Evolutionary conservation across 1,140 invertebrate species (phyloP).

Genomic region (Magallana gigas): DNA sequence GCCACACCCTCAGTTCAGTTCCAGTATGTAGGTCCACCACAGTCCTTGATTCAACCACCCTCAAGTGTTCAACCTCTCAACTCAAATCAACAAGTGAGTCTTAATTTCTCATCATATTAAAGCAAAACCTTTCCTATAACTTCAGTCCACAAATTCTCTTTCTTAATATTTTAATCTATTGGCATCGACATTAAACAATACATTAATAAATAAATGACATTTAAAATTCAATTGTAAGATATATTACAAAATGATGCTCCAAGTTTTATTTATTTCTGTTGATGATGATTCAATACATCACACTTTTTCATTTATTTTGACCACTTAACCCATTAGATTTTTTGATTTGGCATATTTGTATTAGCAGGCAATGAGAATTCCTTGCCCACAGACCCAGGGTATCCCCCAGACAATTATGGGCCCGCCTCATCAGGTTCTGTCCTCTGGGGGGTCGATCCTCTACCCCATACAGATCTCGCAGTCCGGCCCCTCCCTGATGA

Average conservation of each 20-base stretch:
- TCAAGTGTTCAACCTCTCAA: slow-evolving; percentile 41
- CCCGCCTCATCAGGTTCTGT: neutral
- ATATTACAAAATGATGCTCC: no score
- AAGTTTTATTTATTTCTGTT: no score
- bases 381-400: neutral
- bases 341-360: no score
- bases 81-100: slow-evolving; percentile 34
- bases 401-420: slow-evolving; percentile 8
- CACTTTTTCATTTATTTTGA: no score
- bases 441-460: neutral
- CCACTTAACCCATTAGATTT: no score
- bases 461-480: slow-evolving; percentile 32
- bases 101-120: neutral
- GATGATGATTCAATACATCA: no score
- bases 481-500: neutral
- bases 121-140: no score
- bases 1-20: slow-evolving; percentile 27
- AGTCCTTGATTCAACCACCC: slow-evolving; percentile 26
- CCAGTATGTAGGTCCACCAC: slow-evolving; percentile 33
- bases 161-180: no score
- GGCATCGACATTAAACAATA: no score
- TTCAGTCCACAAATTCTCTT: no score
- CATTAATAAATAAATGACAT: no score
- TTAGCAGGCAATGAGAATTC: neutral
- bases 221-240: no score